phyloP scores from a whole-genome alignment of 2,113 vertebrate species.

The Symphodus melops region DNA sequence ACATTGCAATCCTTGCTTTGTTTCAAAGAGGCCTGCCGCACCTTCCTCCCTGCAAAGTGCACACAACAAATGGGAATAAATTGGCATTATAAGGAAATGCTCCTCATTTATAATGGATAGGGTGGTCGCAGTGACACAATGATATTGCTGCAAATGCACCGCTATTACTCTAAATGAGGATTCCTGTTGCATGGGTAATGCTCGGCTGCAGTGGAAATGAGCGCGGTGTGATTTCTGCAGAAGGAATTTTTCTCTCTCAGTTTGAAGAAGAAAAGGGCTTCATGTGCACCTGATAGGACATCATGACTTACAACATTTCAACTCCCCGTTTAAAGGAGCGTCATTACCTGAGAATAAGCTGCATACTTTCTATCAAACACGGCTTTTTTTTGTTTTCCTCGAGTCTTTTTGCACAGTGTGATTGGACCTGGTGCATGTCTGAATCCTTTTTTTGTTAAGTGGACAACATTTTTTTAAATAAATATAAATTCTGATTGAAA shows the following conservation, averaged over 20 bases:
- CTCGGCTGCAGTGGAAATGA: not conserved
- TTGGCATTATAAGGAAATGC: slow-evolving; percentile 72
- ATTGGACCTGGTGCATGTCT: no score
- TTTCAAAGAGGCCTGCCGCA: slow-evolving; percentile 59
- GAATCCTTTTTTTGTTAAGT: no score
- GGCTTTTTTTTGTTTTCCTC: no score
- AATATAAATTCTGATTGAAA: no score
- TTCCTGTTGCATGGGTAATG: slow-evolving; percentile 50
- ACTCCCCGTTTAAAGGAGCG: no score
- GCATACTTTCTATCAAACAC: no score
- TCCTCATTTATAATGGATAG: slow-evolving; percentile 80
- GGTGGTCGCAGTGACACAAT: slow-evolving; percentile 66
- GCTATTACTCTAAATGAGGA: slow-evolving; percentile 65
- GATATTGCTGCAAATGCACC: slow-evolving; percentile 69
- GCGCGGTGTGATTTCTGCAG: slow-evolving; percentile 5
- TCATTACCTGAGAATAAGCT: no score
- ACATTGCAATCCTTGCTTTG: slow-evolving; percentile 75
- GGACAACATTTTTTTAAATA: no score
- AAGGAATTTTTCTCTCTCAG: not conserved
- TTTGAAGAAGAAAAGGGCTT: not conserved
- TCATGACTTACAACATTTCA: not conserved
- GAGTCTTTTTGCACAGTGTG: no score
- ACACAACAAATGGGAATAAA: slow-evolving; percentile 71
- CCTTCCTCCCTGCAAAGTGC: slow-evolving; percentile 73
- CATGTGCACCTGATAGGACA: not conserved